Evolutionary conservation across 2,113 vertebrate genomes (phyloP), one percentile per base, ranked within the genome.

Genomic region (Daboia siamensis): DNA sequence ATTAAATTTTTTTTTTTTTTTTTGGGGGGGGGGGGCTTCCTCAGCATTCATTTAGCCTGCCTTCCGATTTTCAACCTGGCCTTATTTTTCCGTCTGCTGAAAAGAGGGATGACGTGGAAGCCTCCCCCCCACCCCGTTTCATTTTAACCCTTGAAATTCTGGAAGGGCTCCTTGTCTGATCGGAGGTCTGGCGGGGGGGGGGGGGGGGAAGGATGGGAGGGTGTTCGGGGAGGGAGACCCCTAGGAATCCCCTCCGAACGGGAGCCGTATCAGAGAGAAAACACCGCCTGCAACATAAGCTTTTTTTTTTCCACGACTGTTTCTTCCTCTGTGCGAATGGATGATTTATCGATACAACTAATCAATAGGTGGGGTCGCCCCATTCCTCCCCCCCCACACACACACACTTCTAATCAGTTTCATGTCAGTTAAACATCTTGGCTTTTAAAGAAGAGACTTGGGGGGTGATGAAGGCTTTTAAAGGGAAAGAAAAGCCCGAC

Each of bases 211-310:
- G 15, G 55, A 9, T 24, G 56, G 0, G 61, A 4, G 24, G 29
- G 61, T 59, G 8, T 7, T 64, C 11, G 3, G 12, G 26, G 12
- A 3, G 23, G 23, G n/a, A 33, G n/a, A 33, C 64, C n/a, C 64
- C 64, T 33, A n/a, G 5, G 80, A 61, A 61, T 44, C 24, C 33
- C 8, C 24, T 29, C 33, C 56, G 3, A 55, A 21, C 11, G 48
- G 9, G 57, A 90, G 15, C 3, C 33, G 3, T 20, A 4, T 39
- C 10, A 12, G n/a, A 59, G 39, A 57, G 17, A 46, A 29, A 24
- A n/a, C 5, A 1, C 6, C 26, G 21, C 9, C 57, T 39, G 11
- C 7, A 33, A 24, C 15, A 0, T 3, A 44, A 48, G 0, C 9
- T 48, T 17, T 39, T 48, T 17, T 17, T 29, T 23, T 15, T 21